phyloP scores from a whole-genome alignment of 2,797 vertebrate species.

The Acrossocheilus fasciatus region DNA sequence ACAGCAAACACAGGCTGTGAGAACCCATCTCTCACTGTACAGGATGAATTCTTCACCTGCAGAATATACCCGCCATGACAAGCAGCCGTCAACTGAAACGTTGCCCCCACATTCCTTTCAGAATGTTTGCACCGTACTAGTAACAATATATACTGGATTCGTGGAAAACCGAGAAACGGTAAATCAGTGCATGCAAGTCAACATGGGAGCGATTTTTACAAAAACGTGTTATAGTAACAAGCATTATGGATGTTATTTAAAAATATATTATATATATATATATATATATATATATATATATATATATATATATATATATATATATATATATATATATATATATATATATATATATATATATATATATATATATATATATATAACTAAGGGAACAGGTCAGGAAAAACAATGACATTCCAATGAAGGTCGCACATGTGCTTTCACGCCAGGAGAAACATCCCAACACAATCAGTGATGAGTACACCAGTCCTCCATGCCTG shows the following conservation, averaged over 20 bases:
- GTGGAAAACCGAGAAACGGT: constrained; percentile 28
- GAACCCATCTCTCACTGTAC: constrained; percentile 59
- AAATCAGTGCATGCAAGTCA: constrained; percentile 6
- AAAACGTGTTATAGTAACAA: constrained; percentile 2
- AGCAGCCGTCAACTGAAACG: constrained; percentile 59
- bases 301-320: neutral
- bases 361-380: neutral
- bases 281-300: too few species aligned
- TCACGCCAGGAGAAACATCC: constrained; percentile 69
- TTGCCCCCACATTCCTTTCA: constrained; percentile 56
- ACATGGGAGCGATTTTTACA: neutral
- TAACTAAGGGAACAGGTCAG: constrained; percentile 36
- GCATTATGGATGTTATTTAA: neutral
- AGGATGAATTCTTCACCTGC: constrained; percentile 65
- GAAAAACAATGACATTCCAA: constrained; percentile 79
- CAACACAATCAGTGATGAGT: constrained; percentile 72
- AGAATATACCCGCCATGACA: constrained; percentile 56
- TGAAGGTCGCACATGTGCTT: constrained; percentile 68
- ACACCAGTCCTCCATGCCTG: constrained; percentile 72
- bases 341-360: too few species aligned
- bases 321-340: too few species aligned
- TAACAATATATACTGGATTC: constrained; percentile 35
- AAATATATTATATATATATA: neutral
- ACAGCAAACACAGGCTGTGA: constrained; percentile 66
- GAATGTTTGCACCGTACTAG: constrained; percentile 42